Base-by-base conservation (phyloP, 1,140 invertebrate species). In the Forficula auricularia region DNA sequence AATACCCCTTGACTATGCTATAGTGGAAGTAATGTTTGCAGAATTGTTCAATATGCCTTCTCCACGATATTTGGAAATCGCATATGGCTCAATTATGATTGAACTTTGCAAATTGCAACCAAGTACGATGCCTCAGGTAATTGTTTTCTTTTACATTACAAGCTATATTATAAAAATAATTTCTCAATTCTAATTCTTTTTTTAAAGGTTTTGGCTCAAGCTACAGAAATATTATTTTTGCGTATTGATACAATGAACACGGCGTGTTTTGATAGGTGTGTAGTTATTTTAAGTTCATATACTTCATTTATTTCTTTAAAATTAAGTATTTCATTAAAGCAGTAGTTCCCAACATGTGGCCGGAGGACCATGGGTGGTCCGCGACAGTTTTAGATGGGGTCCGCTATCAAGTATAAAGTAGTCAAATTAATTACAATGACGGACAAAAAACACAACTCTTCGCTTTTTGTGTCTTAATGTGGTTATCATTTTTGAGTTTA, bases 71-170 rank as follows among this genome's bases (percentile, higher is more conserved):
- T 58, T 96, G 31, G 90, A 97, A 61, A 81, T 98, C 31, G 84
- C 81, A 52, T 98, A 98, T 58, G 92, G 92, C 0, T 90, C 91
- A 4, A 78, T 96, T 44, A 64, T 99, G 12, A 91, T 98, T 54
- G 95, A 99, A 62, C 61, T 99, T 30, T 98, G 95, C 62, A 98
- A 98, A 64, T 65, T 95, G 8, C 88, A 96, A 55, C 90, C 92
- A 6, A 83, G 84, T 3, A 90, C 88, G 9, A 89, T 98, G 81
- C 95, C 95, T 7, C 91, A 96, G 68, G 91, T 79, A 51, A n/a
- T n/a, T 60, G 58, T 44, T 49, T 36, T 20, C 39, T 2, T 33
- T 9, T 35, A 16, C 39, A 43, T 14, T 12, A 18, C 10, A 34
- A 20, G 15, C 3, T 16, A 4, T 4, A 16, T n/a, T 15, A 38